phyloP scores from a whole-genome alignment of 2,113 vertebrate genomes.

The Dasyornis broadbenti region DNA sequence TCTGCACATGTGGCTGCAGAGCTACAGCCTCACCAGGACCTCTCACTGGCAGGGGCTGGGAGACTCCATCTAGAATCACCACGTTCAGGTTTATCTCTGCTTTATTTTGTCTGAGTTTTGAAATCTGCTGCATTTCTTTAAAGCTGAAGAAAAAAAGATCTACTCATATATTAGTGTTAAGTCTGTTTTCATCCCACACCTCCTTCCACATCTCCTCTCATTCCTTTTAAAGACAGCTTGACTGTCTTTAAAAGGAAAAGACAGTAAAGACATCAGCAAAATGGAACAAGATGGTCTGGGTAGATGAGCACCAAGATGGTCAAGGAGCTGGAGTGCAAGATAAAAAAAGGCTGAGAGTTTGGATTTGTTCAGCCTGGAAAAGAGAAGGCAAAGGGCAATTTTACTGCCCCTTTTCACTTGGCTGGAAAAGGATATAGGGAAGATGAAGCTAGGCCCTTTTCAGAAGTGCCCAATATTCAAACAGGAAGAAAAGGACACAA shows the following conservation, averaged over 20 bases:
- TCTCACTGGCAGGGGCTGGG: background rate
- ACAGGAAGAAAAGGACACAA: background rate
- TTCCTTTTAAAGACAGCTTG: constrained; percentile 1
- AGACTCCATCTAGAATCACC: background rate
- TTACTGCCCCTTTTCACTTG: background rate
- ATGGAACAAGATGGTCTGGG: background rate
- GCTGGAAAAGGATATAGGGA: background rate
- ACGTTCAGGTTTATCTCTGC: background rate
- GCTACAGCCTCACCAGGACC: background rate
- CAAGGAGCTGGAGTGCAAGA: background rate
- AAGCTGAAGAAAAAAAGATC: background rate
- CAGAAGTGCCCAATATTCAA: background rate
- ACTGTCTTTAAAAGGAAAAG: no score
- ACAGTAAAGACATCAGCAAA: background rate
- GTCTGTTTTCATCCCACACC: background rate
- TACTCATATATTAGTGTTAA: background rate
- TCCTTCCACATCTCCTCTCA: background rate
- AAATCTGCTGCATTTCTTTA: background rate
- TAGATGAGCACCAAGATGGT: background rate
- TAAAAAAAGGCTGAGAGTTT: background rate
- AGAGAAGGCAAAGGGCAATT: background rate
- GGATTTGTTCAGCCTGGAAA: background rate
- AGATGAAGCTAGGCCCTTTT: background rate
- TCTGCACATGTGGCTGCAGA: background rate
- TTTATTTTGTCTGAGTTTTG: background rate